Base-by-base conservation (phyloP, 2,888 invertebrate species). In the Eristalis intricaria region DNA sequence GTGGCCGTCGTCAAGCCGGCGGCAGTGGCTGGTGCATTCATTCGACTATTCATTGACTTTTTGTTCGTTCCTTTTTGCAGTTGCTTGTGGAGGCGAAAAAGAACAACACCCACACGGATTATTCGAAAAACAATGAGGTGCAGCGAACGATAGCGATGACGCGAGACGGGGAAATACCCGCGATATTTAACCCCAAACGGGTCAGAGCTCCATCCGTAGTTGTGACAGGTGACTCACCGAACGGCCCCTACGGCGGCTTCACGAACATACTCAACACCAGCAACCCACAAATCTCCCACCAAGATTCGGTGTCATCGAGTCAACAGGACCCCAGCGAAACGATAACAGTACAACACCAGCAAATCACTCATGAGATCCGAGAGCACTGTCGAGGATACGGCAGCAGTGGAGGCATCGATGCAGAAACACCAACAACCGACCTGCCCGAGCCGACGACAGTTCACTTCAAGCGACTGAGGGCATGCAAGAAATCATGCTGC, bases 101-200 rank as follows among this genome's bases (percentile, higher is more conserved):
- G 63, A 29, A 56, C 35, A 75, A 75, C 63, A 75, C 19, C 32
- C 23, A 64, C 58, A 69, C 58, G 13, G 35, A 19, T 78, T 78
- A 13, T 23, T 75, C 61, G 23, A 58, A n/a, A 29, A 75, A 80
- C 65, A 66, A 86, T 86, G 86, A 13, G 58, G 65, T 50, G 5
- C 29, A 65, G 19, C 29, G 23, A 89, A 89, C 91, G 90, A 90
- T 89, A 92, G 90, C 73, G 74, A 96, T 96, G 96, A 95, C 95
- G 89, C 94, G 95, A 89, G 96, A 96, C 94, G 96, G 95, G 90
- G 96, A 96, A 92, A 95, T 97, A 93, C 96, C 96, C 89, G 96
- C 96, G 89, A 97, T 97, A 91, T 97, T 97, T 93, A 96, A 97
- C 93, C 97, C 96, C 63, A 95, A 95, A 91, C 94, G 95, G 89